These are phyloP conservation scores for Ardeotis arabs DNA, from an alignment of 2,113 vertebrate species.

Conservation along the genomic window DNA sequence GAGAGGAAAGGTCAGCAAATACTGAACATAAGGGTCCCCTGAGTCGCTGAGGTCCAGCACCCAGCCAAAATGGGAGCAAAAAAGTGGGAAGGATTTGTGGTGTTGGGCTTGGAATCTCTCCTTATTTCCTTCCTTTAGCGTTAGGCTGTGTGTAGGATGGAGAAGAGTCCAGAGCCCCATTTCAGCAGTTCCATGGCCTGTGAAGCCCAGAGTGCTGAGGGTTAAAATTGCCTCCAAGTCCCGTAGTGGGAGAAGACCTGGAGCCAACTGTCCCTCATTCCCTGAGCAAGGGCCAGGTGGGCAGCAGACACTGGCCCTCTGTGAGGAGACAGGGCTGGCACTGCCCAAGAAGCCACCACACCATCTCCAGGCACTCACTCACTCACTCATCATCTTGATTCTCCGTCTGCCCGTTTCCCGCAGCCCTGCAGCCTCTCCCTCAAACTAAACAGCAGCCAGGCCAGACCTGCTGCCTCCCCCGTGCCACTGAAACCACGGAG, in stretches of 20 bases:
- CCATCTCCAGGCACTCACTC: not conserved
- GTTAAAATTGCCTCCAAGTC: not conserved
- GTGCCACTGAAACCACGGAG: not conserved
- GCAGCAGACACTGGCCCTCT: not conserved
- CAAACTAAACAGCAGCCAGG: constrained; percentile 12
- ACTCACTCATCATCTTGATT: not conserved
- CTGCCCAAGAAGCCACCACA: not conserved
- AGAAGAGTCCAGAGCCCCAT: not conserved
- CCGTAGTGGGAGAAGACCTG: not conserved
- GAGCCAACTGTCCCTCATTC: not conserved
- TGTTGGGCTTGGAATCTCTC: not conserved
- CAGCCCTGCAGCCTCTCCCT: constrained; percentile 26
- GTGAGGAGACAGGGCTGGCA: not conserved
- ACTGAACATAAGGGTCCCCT: not conserved
- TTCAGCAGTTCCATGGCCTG: not conserved
- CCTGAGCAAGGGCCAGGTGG: not conserved
- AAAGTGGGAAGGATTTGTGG: not conserved
- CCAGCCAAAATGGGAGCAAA: not conserved
- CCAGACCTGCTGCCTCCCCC: not conserved
- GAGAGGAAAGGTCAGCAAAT: not conserved
- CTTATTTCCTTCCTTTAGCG: not conserved
- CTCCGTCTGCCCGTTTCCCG: not conserved
- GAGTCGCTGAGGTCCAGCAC: not conserved
- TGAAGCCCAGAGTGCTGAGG: not conserved
- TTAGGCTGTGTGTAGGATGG: not conserved